A percentile compares a stretch with the other conserved stretches of the same genome.
phyloP scores from a whole-genome alignment of 2,113 vertebrate species.

The Delphinus delphis region DNA sequence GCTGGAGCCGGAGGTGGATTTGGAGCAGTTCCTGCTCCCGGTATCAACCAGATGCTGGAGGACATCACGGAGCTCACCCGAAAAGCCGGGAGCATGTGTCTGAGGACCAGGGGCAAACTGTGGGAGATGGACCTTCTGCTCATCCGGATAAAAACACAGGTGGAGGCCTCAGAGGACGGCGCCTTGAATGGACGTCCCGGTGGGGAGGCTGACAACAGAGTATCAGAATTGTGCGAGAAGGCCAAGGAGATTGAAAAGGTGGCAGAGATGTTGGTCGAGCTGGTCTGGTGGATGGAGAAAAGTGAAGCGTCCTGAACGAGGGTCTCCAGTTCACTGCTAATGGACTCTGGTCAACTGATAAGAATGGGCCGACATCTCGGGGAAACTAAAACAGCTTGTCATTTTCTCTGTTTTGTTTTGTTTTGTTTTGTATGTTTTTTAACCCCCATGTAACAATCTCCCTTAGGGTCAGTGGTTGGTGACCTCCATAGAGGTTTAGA shows the following conservation, averaged over 20 bases:
- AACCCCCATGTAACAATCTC: not conserved
- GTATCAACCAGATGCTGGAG: slow-evolving; percentile 56
- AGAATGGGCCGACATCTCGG: not conserved
- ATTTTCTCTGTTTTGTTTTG: not conserved
- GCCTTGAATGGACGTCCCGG: not conserved
- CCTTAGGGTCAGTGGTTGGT: not conserved
- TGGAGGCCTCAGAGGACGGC: slow-evolving; percentile 61
- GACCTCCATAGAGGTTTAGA: not conserved
- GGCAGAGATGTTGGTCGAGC: slow-evolving; percentile 53
- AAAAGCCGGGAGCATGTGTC: too few relatives aligned
- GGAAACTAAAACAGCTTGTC: not conserved
- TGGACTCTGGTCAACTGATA: not conserved
- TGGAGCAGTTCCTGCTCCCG: slow-evolving; percentile 45
- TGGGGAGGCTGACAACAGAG: not conserved
- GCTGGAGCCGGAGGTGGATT: slow-evolving; percentile 48
- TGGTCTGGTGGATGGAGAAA: slow-evolving; percentile 45
- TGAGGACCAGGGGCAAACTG: slow-evolving; percentile 43
- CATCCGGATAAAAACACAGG: slow-evolving; percentile 20
- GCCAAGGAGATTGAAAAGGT: not conserved
- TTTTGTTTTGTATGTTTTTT: not conserved
- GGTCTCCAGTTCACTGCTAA: not conserved
- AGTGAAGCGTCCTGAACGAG: slow-evolving; percentile 27
- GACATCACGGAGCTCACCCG: slow-evolving; percentile 15
- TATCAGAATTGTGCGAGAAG: not conserved
- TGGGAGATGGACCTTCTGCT: slow-evolving; percentile 59